Evolutionary conservation across 2,113 vertebrate species (phyloP), one percentile per base, ranked within the genome.

Genomic region (Maccullochella peelii): DNA sequence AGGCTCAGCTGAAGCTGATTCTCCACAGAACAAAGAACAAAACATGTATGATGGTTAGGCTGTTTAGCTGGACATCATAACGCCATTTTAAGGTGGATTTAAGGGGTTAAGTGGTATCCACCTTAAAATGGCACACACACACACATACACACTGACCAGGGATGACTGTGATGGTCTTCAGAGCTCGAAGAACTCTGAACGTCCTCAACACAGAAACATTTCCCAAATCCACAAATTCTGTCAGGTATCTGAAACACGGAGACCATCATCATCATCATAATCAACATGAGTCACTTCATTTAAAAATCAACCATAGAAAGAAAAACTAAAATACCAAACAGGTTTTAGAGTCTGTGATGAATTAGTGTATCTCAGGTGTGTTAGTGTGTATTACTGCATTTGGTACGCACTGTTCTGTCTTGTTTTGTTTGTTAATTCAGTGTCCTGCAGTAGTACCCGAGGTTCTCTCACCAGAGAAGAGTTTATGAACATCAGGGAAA

Each of bases 151-250:
- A 85, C 68, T 83, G 27, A 99, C 98, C 98, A 94, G 98, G 98
- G 91, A 99, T 99, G 61, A 99, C 98, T 0, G 98, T 98, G 94
- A 99, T 99, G 73, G 97, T 99, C 95, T 99, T 99, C 87, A 99
- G 95, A 65, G 98, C 98, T 59, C 98, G 96, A 40, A 99, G 97
- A 73, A 99, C 98, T 76, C 97, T 96, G 95, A 99, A 99, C 1
- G 98, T 99, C 83, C 98, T 96, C 92, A 99, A 94, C 42, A 97
- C 98, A 0, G 98, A 99, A 85, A 99, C 95, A 73, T 98, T 99
- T 61, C 97, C 97, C 95, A 98, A 93, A 88, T 99, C 97, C 73
- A 99, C 97, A 1, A 99, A 98, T 92, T 99, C 98, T 0, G 97
- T 99, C 54, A 97, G 83, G 82, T 99, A 99, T 83, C 98, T 99